Percentiles rank a stretch among this genome's conserved stretches.
Evolutionary conservation across 2,888 invertebrate species (phyloP).

Genomic region (Drosophila engyochracea): DNA sequence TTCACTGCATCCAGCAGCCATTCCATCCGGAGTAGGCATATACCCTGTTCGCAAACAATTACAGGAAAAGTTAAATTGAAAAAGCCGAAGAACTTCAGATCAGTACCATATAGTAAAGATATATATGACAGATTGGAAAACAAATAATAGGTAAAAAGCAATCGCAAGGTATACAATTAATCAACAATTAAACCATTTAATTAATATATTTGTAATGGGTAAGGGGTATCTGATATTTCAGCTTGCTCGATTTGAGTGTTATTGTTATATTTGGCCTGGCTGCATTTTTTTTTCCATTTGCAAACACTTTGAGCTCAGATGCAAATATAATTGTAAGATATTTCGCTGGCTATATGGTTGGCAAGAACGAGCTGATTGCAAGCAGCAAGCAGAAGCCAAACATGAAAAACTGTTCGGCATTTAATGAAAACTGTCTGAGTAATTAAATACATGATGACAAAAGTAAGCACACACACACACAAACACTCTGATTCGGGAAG

Average conservation of each 20-base stretch:
- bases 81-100: background rate
- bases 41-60: slow-evolving; percentile 2
- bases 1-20: slow-evolving; percentile 22
- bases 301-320: slow-evolving; percentile 70
- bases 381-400: slow-evolving; percentile 6
- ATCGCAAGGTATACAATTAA: background rate
- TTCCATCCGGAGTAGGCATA: slow-evolving; percentile 14
- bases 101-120: background rate
- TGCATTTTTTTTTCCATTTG: slow-evolving; percentile 35
- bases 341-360: slow-evolving; percentile 67
- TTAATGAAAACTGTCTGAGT: slow-evolving; percentile 78
- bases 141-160: background rate
- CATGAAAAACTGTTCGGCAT: slow-evolving; percentile 40
- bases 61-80: background rate
- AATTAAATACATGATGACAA: slow-evolving; percentile 80
- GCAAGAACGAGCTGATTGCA: slow-evolving; percentile 12
- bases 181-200: background rate
- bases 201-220: background rate
- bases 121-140: no score
- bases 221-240: slow-evolving; percentile 8
- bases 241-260: background rate
- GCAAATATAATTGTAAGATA: slow-evolving; percentile 80
- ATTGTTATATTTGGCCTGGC: slow-evolving; percentile 38
- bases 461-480: slow-evolving; percentile 35
- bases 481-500: background rate